Base-by-base conservation (phyloP, 2,888 invertebrate genomes). In the Caenorhabditis angaria region DNA sequence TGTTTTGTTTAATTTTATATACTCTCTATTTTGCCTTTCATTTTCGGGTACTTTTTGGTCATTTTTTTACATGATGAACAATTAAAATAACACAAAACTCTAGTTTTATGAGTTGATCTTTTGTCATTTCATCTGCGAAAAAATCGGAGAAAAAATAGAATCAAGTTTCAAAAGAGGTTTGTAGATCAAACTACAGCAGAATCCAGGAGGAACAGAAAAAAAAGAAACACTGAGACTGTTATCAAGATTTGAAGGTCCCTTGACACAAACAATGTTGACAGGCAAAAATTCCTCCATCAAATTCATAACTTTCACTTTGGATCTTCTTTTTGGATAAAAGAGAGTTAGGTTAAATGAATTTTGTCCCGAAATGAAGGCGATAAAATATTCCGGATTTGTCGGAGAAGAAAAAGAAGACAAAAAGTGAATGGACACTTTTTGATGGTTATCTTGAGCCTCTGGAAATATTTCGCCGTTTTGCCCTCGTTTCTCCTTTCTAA, bases 301-400 rank as follows among this genome's bases (percentile, higher is more conserved):
- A 41, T 41, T 50, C 50, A 20, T 22, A 50, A 50, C 50, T 50
- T 50, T 50, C 50, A 50, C 50, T 50, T 4, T n/a, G 35, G 35
- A 35, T 10, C 6, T 10, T 35, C 14, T 35, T 35, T 14, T 35
- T 14, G 35, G 35, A 10, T 6, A 35, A 35, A 50, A 50, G 6
- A 8, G 24, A 24, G 50, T 20, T 24, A 50, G 50, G 50, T 50
- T 24, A n/a, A 50, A 50, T 50, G 50, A 50, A 50, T 41, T 18
- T 41, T 18, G 6, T 41, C 41, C 41, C 41, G 18, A 41, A 41
- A 41, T 41, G 41, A 18, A n/a, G n/a, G 41, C 41, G 41, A 41
- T 41, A 41, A 41, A 41, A 41, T 18, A 41, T 41, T 41, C 41
- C 41, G 41, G 41, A 41, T 41, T 41, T 41, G 41, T 41, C 41